These are phyloP conservation scores for Eubasilissa splendida DNA, from an alignment of 2,888 invertebrate species.

Conservation along the genomic window DNA sequence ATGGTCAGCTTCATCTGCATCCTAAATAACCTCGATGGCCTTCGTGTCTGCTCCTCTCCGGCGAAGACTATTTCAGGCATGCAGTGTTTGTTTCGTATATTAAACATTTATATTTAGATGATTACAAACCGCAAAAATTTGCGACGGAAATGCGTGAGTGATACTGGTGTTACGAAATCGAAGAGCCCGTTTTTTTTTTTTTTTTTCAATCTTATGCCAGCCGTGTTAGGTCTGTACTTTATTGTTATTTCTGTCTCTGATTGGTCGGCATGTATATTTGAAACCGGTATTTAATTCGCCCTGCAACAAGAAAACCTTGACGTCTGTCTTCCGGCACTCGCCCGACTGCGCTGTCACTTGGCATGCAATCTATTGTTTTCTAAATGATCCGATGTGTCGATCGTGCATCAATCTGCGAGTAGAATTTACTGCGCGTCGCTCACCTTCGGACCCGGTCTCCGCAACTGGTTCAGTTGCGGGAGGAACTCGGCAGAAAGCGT, in stretches of 20 bases:
- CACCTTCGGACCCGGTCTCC: slow-evolving; percentile 40
- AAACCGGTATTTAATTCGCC: background rate
- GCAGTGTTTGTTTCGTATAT: slow-evolving; percentile 11
- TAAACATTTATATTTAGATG: slow-evolving; percentile 28
- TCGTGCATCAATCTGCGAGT: slow-evolving; percentile 44
- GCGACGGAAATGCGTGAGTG: slow-evolving; percentile 12
- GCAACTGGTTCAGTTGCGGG: slow-evolving; percentile 40
- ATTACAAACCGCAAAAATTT: slow-evolving; percentile 21
- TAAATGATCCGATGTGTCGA: slow-evolving; percentile 33
- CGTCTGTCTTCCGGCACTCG: slow-evolving; percentile 32
- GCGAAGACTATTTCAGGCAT: slow-evolving; percentile 21
- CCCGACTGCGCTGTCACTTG: slow-evolving; percentile 23
- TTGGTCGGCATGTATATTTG: no score
- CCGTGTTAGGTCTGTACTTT: background rate
- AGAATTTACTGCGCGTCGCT: slow-evolving; percentile 14
- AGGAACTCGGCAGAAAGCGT: slow-evolving; percentile 57
- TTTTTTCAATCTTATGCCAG: background rate
- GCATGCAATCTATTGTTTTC: slow-evolving; percentile 31
- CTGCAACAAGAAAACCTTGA: slow-evolving; percentile 28
- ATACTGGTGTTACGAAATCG: background rate
- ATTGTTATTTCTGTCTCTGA: background rate
- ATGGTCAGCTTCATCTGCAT: slow-evolving; percentile 34
- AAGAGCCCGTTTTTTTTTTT: background rate
- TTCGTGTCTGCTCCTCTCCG: slow-evolving; percentile 15
- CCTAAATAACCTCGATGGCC: slow-evolving; percentile 31